Evolutionary conservation across 2,797 vertebrate genomes (phyloP), one percentile per base, ranked within the genome.

Genomic region (Phoeniculus purpureus): DNA sequence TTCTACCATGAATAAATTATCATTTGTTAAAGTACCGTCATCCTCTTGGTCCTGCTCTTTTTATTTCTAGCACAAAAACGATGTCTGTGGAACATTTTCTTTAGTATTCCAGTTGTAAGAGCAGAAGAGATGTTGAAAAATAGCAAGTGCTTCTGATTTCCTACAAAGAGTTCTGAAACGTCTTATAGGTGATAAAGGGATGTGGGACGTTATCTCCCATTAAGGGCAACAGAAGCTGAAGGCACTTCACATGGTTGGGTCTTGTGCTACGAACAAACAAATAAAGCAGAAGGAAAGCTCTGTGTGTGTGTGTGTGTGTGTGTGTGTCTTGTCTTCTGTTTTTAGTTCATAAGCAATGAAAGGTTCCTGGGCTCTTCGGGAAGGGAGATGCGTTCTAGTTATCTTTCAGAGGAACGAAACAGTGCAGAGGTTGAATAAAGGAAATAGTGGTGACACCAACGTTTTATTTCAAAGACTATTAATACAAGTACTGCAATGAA

Each of bases 1-100:
- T 82, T 89, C 51, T 71, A 68, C 26, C 27, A 89, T 74, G 47
- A 94, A 91, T 90, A 92, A 94, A 90, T 89, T 71, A 90, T 56
- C 14, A 19, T 65, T 32, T 55, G 15, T 25, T 65, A 80, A 77
- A 85, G n/a, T 77, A 59, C 19, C 84, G 17, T 43, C 26, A 27
- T 87, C 43, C 64, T 73, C 56, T 81, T 76, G 8, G 78, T 88
- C 47, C 61, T 80, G 32, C 77, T 89, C 81, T 74, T 89, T 92
- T 67, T 82, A 43, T 56, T 87, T 52, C 43, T 93, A 90, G 85
- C 72, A 80, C 2, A 77, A 59, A 48, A 87, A 71, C 16, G 58
- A 61, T 9, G 76, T 62, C 43, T 74, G 3, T 61, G 50, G 50
- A 83, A 48, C 15, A 67, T 4, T 8, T 73, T 65, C 12, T 37